These are phyloP conservation scores for Engraulis encrasicolus DNA, from an alignment of 2,113 vertebrate species.

Conservation along the genomic window DNA sequence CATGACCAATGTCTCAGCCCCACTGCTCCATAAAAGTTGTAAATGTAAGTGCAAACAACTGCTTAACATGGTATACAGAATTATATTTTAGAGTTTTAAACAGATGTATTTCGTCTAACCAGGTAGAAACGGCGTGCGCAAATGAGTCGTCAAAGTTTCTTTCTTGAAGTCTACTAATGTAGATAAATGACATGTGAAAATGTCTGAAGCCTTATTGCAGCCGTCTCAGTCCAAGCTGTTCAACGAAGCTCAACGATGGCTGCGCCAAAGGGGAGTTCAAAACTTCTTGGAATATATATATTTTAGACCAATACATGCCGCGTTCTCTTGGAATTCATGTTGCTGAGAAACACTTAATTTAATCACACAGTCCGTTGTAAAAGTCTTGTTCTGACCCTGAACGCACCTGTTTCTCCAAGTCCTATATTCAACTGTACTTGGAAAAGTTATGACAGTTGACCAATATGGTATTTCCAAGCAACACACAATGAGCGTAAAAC, in stretches of 20 bases:
- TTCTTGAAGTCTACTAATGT: background rate
- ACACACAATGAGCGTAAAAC: background rate
- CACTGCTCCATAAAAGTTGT: background rate
- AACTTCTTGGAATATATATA: background rate
- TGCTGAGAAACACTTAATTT: background rate
- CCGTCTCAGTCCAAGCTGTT: background rate
- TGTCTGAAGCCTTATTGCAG: background rate
- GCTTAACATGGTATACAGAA: background rate
- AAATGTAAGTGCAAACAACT: background rate
- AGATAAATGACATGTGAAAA: background rate
- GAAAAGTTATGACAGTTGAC: background rate
- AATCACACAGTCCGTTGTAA: background rate
- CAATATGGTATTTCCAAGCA: background rate
- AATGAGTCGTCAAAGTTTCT: background rate
- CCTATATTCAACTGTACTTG: background rate
- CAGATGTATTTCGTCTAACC: background rate
- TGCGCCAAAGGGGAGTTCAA: background rate
- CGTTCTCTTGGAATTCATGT: background rate
- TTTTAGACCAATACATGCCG: background rate
- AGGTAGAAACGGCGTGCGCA: background rate
- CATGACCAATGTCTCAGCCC: background rate
- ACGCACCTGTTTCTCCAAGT: conserved; percentile 15
- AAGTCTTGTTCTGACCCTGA: background rate
- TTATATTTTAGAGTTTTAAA: background rate
- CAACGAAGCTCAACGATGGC: background rate